Evolutionary conservation across 2,888 invertebrate species (phyloP).

Genomic region (Lissonota sp.): DNA sequence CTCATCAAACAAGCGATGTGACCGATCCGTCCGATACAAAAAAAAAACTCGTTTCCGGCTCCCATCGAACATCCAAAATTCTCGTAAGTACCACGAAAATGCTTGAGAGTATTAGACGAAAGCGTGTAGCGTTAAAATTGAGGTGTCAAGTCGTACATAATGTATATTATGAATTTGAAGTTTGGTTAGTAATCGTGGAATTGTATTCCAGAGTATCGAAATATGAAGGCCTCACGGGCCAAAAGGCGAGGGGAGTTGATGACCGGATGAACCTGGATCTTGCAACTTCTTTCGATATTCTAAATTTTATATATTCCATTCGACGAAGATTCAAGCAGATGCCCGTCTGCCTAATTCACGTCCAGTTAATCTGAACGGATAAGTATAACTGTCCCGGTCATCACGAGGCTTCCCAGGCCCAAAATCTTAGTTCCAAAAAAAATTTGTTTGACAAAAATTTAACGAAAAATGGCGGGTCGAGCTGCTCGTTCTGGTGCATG

Average conservation of each 20-base stretch:
- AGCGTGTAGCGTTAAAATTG: not conserved
- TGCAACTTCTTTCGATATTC: not conserved
- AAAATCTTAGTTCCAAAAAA: too few relatives aligned
- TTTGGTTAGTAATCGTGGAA: slow-evolving; percentile 5
- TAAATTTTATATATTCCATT: not conserved
- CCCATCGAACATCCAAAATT: slow-evolving; percentile 65
- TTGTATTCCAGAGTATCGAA: slow-evolving; percentile 61
- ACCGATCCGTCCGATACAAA: slow-evolving; percentile 41
- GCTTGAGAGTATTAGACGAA: not conserved
- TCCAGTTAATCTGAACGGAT: not conserved
- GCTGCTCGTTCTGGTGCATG: slow-evolving; percentile 13
- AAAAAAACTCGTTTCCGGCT: slow-evolving; percentile 53
- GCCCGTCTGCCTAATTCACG: not conserved
- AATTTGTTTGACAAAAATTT: too few relatives aligned
- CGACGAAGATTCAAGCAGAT: slow-evolving; percentile 27
- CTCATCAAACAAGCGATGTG: slow-evolving; percentile 64
- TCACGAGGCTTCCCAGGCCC: too few relatives aligned
- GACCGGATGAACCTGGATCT: slow-evolving; percentile 31
- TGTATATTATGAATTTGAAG: not conserved
- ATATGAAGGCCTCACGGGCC: slow-evolving; percentile 47
- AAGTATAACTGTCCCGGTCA: not conserved
- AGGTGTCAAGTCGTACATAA: not conserved
- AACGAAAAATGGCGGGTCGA: slow-evolving; percentile 57
- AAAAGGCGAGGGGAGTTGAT: slow-evolving; percentile 35
- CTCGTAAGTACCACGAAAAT: slow-evolving; percentile 57